phyloP scores from a whole-genome alignment of 2,113 vertebrate genomes.

The Cyanoramphus novaezelandiae region DNA sequence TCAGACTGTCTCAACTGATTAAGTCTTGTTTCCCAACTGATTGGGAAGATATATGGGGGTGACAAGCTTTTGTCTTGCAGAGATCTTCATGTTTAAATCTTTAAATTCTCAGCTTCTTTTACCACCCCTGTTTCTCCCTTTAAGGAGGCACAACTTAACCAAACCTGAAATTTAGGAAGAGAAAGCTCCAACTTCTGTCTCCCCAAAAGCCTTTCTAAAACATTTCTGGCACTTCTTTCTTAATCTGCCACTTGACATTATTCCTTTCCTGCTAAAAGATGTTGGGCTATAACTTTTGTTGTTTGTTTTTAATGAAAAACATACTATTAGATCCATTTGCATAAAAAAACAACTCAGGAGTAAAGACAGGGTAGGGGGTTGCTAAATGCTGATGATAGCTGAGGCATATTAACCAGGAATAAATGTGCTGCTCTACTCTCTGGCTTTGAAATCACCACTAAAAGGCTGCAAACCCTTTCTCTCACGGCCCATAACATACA shows the following conservation, averaged over 20 bases:
- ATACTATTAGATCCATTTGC: background rate
- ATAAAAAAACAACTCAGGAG: background rate
- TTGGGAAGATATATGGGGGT: background rate
- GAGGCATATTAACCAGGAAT: background rate
- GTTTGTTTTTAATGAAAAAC: background rate
- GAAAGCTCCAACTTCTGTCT: background rate
- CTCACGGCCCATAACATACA: background rate
- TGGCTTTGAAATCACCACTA: constrained; percentile 11
- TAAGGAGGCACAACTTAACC: background rate
- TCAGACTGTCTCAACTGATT: constrained; percentile 23
- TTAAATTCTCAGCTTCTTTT: background rate
- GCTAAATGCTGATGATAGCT: background rate
- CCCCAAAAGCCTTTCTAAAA: background rate
- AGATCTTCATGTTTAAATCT: background rate
- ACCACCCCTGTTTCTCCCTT: background rate
- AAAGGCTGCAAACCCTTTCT: constrained; percentile 10
- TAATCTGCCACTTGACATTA: background rate
- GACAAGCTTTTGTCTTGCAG: background rate
- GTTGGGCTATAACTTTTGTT: background rate
- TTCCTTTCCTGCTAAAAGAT: background rate
- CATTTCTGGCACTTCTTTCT: background rate
- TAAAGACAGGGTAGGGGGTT: background rate
- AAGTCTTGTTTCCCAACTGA: constrained; percentile 16
- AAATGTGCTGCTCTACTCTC: background rate
- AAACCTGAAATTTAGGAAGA: background rate